Evolutionary conservation across 2,113 vertebrate species (phyloP).

Genomic region (Pseudolaguvia tuberculata): DNA sequence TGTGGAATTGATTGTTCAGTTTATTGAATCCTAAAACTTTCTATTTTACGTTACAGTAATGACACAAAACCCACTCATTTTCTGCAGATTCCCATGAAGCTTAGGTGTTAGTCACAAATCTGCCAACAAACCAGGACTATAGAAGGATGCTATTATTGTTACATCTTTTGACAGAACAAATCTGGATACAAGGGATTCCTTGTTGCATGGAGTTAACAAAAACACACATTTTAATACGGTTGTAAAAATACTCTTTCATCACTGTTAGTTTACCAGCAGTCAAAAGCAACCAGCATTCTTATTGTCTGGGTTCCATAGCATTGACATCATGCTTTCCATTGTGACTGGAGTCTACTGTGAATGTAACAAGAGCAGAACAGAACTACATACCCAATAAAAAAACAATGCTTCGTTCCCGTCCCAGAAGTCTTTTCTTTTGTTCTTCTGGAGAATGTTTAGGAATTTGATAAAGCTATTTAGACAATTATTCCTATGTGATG

Average conservation of each 20-base stretch:
- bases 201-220: conserved; percentile 9
- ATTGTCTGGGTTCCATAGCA: conserved; percentile 4
- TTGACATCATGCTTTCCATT: conserved; percentile 29
- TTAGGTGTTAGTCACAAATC: background rate
- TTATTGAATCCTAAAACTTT: conserved; percentile 15
- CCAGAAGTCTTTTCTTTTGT: conserved; percentile 6
- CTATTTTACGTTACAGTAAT: background rate
- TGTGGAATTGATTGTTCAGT: conserved; percentile 26
- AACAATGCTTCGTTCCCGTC: conserved; percentile 15
- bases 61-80: conserved; percentile 8
- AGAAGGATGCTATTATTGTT: background rate
- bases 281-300: background rate
- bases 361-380: background rate
- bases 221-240: conserved; percentile 13
- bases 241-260: background rate
- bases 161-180: background rate
- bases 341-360: background rate
- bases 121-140: background rate
- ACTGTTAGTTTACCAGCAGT: background rate
- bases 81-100: background rate
- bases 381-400: conserved; percentile 21
- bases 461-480: too few species aligned
- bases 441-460: conserved; percentile 34
- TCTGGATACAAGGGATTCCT: background rate
- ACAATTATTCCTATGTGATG: too few species aligned